Evolutionary conservation across 2,888 invertebrate genomes (phyloP), one percentile per base, ranked within the genome.

Genomic region (Aproaerema taeniolella): DNA sequence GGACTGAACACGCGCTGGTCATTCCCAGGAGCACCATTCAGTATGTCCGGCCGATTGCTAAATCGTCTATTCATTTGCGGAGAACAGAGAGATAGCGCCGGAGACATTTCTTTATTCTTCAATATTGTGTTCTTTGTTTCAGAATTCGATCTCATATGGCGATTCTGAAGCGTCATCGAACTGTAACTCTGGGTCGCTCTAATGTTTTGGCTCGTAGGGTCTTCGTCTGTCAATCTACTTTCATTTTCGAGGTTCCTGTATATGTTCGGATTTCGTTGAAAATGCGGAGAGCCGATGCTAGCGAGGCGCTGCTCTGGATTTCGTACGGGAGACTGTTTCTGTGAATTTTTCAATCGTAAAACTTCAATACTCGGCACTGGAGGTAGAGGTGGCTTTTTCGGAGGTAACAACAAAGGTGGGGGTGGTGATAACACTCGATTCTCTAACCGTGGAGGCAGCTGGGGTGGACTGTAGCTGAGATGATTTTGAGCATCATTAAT

Each of bases 361-460:
- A 89, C 88, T 65, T 91, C 90, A 51, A 90, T 77, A 43, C 90
- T 90, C 5, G 91, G 90, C 30, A 91, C 89, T 12, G 92, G 92
- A 43, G 93, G 92, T 55, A 93, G 67, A 16, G 92, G 92, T 25
- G 92, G 92, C 69, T 92, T 93, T 61, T 91, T 91, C 7, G 92
- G 92, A 15, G 91, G 90, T 53, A 90, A 56, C 37, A 89, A 67
- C 26, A 90, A 52, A 31, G 89, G 89, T 1, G 89, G 87, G 1
- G 90, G 83, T 24, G 83, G 86, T 9, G 82, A 67, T 1, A 85
- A 49, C 1, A 64, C 68, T 52, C 71, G 69, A 53, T 74, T 69
- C 42, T 82, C 80, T 54, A 72, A 52, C 61, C 87, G 64, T 8
- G 89, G 86, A 9, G 91, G 91, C 34, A 90, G 67, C 41, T 88